A percentile compares a stretch with the other conserved stretches of the same genome.
Evolutionary conservation across 2,113 vertebrate species (phyloP).

Genomic region (Pao palembangensis): DNA sequence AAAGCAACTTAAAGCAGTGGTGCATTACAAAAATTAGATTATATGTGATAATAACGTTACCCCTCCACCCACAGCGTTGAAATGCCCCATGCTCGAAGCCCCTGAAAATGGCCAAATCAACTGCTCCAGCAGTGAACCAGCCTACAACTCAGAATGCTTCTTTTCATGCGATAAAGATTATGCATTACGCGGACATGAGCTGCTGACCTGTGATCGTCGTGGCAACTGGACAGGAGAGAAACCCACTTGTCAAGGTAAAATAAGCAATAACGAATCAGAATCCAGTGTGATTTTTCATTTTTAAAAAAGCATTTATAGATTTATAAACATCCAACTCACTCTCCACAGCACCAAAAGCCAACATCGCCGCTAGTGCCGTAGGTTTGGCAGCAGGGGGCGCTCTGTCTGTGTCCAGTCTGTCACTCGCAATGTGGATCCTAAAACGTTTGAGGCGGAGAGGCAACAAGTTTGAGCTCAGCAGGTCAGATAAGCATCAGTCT

Average conservation of each 20-base stretch:
- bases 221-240: conserved; percentile 67
- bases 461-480: conserved; percentile 67
- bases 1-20: too few relatives aligned
- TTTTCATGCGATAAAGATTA: conserved; percentile 60
- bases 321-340: not conserved
- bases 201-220: conserved; percentile 48
- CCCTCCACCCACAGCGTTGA: conserved; percentile 44
- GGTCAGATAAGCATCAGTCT: conserved; percentile 46
- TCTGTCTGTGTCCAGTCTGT: conserved; percentile 29
- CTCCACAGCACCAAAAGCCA: conserved; percentile 37
- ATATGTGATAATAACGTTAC: too few relatives aligned
- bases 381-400: conserved; percentile 41
- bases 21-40: too few relatives aligned
- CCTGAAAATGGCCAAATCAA: conserved; percentile 52
- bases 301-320: not conserved
- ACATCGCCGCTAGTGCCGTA: not conserved
- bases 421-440: conserved; percentile 51
- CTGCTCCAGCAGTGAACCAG: conserved; percentile 47
- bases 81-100: conserved; percentile 45
- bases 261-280: not conserved
- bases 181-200: conserved; percentile 41
- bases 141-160: conserved; percentile 56
- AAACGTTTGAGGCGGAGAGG: conserved; percentile 54
- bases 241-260: conserved; percentile 66
- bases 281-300: too few relatives aligned